phyloP scores from a whole-genome alignment of 1,140 invertebrate genomes.

The Aphidius ervi region DNA sequence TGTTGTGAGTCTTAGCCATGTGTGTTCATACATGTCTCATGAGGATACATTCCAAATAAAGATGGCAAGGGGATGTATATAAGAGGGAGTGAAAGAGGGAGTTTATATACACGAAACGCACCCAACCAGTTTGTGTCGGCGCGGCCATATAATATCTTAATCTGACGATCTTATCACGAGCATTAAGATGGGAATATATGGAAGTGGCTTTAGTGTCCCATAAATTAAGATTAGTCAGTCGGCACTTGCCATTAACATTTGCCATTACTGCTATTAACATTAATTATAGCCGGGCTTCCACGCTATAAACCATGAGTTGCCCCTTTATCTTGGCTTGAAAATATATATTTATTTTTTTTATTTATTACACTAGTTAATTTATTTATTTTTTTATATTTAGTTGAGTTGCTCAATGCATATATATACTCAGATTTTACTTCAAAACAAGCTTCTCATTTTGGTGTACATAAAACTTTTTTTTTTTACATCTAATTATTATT shows the following conservation, averaged over 20 bases:
- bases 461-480: no score
- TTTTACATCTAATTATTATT: no score
- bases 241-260: conserved; percentile 45
- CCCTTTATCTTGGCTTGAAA: conserved; percentile 17
- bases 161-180: conserved; percentile 40
- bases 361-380: neutral
- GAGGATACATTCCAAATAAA: conserved; percentile 26
- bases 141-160: conserved; percentile 43
- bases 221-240: conserved; percentile 45
- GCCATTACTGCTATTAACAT: conserved; percentile 42
- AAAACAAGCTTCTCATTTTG: no score
- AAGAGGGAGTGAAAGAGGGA: neutral
- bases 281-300: conserved; percentile 35
- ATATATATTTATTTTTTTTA: conserved; percentile 10
- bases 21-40: conserved; percentile 14
- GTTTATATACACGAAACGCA: conserved; percentile 9
- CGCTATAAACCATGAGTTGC: conserved; percentile 25
- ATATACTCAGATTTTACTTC: no score
- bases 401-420: no score
- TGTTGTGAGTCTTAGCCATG: no score
- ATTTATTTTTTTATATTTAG: neutral
- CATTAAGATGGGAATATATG: conserved; percentile 38
- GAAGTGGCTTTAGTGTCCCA: conserved; percentile 38
- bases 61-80: neutral
- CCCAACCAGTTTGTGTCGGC: conserved; percentile 34